Conservation (phyloP, 2,797 vertebrate genomes). For the Syngnathus rostellatus region DNA sequence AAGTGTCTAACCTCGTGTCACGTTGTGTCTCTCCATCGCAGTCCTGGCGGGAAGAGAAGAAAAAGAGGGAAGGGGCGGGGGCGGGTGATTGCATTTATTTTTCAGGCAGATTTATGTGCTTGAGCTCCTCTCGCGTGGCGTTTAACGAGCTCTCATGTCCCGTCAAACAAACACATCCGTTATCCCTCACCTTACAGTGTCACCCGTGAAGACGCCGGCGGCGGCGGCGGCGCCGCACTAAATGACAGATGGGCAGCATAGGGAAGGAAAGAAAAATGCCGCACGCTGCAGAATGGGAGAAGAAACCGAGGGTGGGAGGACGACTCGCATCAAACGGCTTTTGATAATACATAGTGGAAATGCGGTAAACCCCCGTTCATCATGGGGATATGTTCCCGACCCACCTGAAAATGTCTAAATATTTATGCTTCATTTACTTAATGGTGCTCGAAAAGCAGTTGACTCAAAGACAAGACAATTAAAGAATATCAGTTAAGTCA, state of each 20-base stretch:
- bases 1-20: constrained; percentile 84
- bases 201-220: constrained; percentile 23
- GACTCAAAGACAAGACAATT: no score
- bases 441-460: no score
- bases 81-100: constrained; percentile 47
- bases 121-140: constrained; percentile 46
- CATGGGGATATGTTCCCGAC: background rate
- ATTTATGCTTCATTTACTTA: no score
- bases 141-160: constrained; percentile 56
- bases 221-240: constrained; percentile 22
- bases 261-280: constrained; percentile 47
- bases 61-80: constrained; percentile 26
- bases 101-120: constrained; percentile 54
- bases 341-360: constrained; percentile 10
- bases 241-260: constrained; percentile 50
- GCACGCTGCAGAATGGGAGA: constrained; percentile 45
- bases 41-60: constrained; percentile 72
- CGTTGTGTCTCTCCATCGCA: constrained; percentile 83
- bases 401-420: background rate
- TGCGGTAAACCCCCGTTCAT: constrained; percentile 1
- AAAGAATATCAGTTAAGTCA: no score
- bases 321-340: constrained; percentile 9
- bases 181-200: constrained; percentile 33
- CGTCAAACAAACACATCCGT: constrained; percentile 57
- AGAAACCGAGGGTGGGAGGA: constrained; percentile 30